Evolutionary conservation across 2,797 vertebrate species (phyloP).

Genomic region (Siniperca undulata): DNA sequence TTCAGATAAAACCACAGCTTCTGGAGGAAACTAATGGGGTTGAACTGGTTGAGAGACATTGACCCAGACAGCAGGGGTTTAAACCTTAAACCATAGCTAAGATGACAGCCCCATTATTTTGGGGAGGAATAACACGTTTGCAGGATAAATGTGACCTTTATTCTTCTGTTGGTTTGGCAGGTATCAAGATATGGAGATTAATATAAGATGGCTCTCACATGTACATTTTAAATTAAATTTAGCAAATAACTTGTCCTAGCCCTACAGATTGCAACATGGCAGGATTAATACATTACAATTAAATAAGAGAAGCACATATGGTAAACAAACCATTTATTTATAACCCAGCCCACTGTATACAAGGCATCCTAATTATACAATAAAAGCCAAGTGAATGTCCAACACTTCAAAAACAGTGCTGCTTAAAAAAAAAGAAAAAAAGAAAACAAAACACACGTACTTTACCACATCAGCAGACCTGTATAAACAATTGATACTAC

Average conservation of each 20-base stretch:
- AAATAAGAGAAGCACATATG: background rate
- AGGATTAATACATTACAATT: background rate
- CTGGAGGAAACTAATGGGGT: background rate
- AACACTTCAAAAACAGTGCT: constrained; percentile 1
- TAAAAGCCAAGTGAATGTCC: background rate
- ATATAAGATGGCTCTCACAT: too few relatives aligned
- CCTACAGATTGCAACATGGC: background rate
- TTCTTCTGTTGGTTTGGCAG: background rate
- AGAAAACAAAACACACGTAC: background rate
- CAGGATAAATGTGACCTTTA: too few relatives aligned
- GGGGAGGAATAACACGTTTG: background rate
- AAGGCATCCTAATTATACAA: constrained; percentile 12
- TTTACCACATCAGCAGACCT: background rate
- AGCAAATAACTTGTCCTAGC: background rate
- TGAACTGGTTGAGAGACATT: background rate
- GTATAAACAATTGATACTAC: background rate
- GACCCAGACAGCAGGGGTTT: background rate
- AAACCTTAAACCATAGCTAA: background rate
- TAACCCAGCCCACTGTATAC: constrained; percentile 15
- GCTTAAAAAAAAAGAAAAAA: background rate
- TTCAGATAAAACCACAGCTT: background rate
- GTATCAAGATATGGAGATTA: background rate
- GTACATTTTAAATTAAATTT: background rate
- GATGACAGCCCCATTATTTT: too few relatives aligned
- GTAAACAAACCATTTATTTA: constrained; percentile 49